phyloP scores from a whole-genome alignment of 2,113 vertebrate species.

The Callionymus lyra region DNA sequence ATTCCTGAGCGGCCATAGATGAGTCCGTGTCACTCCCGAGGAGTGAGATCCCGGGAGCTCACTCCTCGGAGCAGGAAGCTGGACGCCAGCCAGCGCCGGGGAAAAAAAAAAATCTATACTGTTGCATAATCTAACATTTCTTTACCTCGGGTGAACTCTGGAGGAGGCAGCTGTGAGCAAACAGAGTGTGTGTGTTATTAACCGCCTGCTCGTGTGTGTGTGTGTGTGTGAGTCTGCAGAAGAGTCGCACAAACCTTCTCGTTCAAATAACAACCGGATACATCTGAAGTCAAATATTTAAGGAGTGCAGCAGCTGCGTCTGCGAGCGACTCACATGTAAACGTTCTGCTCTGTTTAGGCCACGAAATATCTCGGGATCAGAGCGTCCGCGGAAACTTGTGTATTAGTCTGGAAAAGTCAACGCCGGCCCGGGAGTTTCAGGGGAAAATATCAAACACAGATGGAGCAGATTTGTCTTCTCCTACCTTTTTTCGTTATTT shows the following conservation, averaged over 20 bases:
- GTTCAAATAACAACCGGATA: no score
- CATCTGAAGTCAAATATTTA: no score
- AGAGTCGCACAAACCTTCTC: no score
- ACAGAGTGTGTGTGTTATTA: slow-evolving; percentile 50
- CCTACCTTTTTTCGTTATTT: background rate
- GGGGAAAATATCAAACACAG: slow-evolving; percentile 52
- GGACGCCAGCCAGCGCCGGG: slow-evolving; percentile 62
- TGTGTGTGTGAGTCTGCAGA: slow-evolving; percentile 30
- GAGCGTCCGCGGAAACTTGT: slow-evolving; percentile 51
- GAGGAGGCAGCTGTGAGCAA: slow-evolving; percentile 67
- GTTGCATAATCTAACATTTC: slow-evolving; percentile 75
- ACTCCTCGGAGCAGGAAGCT: slow-evolving; percentile 66
- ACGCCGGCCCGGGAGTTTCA: slow-evolving; percentile 35
- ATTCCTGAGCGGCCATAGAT: slow-evolving; percentile 42
- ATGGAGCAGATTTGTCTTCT: slow-evolving; percentile 28
- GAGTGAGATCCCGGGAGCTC: slow-evolving; percentile 28
- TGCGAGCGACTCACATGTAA: slow-evolving; percentile 34
- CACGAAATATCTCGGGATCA: slow-evolving; percentile 51
- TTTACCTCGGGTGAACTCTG: slow-evolving; percentile 72
- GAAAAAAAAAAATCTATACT: slow-evolving; percentile 71
- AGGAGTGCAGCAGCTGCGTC: slow-evolving; percentile 26
- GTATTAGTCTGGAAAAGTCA: slow-evolving; percentile 48
- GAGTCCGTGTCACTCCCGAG: no score
- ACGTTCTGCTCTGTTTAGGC: slow-evolving; percentile 55
- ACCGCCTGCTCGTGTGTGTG: slow-evolving; percentile 42